Percentiles rank a stretch among this genome's conserved stretches.
Evolutionary conservation across 2,113 vertebrate species (phyloP).

Genomic region (Caloenas nicobarica): DNA sequence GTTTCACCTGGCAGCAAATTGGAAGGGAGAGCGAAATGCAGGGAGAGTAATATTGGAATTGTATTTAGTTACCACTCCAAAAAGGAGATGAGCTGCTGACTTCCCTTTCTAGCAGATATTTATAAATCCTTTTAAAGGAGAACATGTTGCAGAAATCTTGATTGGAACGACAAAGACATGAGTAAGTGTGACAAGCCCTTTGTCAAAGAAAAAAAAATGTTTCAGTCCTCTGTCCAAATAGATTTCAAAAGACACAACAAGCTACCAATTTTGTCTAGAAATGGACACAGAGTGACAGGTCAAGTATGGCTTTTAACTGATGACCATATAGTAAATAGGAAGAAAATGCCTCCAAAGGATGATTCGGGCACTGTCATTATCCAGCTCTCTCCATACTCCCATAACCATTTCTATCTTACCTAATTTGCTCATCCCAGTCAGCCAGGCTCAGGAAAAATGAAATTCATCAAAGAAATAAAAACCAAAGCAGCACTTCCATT

Average conservation of each 20-base stretch:
- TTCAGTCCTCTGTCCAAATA: slow-evolving; percentile 24
- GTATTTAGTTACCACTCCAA: not conserved
- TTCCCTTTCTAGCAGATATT: not conserved
- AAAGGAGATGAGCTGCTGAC: not conserved
- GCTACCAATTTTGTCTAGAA: not conserved
- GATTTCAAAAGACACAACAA: slow-evolving; percentile 10
- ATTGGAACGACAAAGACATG: not conserved
- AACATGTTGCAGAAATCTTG: slow-evolving; percentile 24
- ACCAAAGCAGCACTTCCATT: not conserved
- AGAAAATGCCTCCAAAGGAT: slow-evolving; percentile 13
- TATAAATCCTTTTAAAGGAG: slow-evolving; percentile 19
- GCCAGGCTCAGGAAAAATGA: not conserved
- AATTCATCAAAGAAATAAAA: not conserved
- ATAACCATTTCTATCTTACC: not conserved
- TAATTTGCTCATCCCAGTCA: not conserved
- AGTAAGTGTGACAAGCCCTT: slow-evolving; percentile 41
- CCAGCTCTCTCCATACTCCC: not conserved
- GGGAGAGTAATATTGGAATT: not conserved
- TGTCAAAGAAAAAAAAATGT: not conserved
- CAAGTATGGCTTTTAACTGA: slow-evolving; percentile 43
- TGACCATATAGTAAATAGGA: not conserved
- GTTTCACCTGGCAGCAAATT: not conserved
- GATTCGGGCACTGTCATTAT: not conserved
- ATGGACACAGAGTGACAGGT: slow-evolving; percentile 17
- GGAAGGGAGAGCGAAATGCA: not conserved